Percentiles rank a stretch among this genome's conserved stretches.
These are phyloP conservation scores for Coregonus sp. DNA, from an alignment of 2,797 vertebrate species.

Conservation along the genomic window DNA sequence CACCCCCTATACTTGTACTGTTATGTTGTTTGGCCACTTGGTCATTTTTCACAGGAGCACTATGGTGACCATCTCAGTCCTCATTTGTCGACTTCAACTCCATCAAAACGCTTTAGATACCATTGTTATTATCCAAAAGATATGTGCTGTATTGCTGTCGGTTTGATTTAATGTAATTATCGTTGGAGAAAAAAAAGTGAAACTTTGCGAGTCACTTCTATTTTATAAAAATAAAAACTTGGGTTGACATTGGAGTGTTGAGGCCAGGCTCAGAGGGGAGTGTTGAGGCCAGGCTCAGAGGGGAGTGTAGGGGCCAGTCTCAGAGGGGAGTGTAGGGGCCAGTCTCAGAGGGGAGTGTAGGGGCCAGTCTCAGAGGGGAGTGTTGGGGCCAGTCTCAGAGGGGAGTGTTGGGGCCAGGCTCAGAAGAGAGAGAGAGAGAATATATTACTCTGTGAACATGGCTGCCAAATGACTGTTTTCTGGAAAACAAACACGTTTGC, in stretches of 20 bases:
- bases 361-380: too few species aligned
- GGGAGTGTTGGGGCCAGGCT: too few species aligned
- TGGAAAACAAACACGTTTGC: constrained; percentile 21
- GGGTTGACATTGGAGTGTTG: background rate
- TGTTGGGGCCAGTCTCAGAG: too few species aligned
- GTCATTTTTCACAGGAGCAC: background rate
- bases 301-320: too few species aligned
- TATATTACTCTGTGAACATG: constrained; percentile 49
- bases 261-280: background rate
- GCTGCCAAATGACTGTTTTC: constrained; percentile 70
- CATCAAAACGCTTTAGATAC: background rate
- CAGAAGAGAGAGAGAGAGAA: background rate
- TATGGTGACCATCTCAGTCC: background rate
- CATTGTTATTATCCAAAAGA: background rate
- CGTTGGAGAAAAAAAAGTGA: background rate
- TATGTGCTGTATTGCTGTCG: background rate
- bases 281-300: too few species aligned
- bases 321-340: too few species aligned
- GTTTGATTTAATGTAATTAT: background rate
- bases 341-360: too few species aligned
- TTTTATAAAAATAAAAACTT: background rate
- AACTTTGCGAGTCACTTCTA: background rate
- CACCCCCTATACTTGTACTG: too few species aligned
- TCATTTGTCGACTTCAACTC: background rate
- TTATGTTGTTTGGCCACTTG: background rate